phyloP scores from a whole-genome alignment of 2,888 invertebrate species.

The Nasonia oneida region DNA sequence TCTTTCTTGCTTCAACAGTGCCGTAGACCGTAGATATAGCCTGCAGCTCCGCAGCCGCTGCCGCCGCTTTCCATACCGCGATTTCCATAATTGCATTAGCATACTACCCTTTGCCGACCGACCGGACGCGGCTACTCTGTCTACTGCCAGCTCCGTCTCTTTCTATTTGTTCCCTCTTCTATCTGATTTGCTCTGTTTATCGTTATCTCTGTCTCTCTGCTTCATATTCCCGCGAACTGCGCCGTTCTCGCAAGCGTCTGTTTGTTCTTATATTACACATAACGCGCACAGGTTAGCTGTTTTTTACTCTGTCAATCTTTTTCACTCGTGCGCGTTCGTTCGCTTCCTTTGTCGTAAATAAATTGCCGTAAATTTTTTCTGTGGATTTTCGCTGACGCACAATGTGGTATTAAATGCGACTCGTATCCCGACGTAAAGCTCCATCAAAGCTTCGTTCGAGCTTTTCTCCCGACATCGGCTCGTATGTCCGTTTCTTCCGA shows the following conservation, averaged over 20 bases:
- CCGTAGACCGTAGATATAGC: neutral
- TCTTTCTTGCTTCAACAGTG: neutral
- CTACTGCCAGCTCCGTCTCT: neutral
- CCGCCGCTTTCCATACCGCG: constrained; percentile 66
- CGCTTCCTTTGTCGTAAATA: neutral
- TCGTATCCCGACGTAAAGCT: too few species aligned
- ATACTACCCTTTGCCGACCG: constrained; percentile 66
- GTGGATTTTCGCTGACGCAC: too few species aligned
- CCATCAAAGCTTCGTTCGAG: too few species aligned
- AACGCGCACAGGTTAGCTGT: neutral
- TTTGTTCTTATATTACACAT: neutral
- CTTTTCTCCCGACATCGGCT: too few species aligned
- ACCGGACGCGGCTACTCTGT: neutral
- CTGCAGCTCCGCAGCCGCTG: neutral
- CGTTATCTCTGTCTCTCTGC: neutral
- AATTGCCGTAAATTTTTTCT: too few species aligned
- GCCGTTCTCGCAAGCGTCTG: neutral
- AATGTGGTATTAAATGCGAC: too few species aligned
- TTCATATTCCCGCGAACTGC: neutral
- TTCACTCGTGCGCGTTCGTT: neutral
- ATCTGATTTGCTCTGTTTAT: constrained; percentile 54
- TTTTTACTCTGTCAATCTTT: constrained; percentile 2
- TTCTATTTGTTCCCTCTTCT: constrained; percentile 43
- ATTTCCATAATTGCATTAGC: constrained; percentile 71
- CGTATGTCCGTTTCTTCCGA: too few species aligned